Conservation (phyloP, 2,797 vertebrate species). For the Takifugu rubripes region DNA sequence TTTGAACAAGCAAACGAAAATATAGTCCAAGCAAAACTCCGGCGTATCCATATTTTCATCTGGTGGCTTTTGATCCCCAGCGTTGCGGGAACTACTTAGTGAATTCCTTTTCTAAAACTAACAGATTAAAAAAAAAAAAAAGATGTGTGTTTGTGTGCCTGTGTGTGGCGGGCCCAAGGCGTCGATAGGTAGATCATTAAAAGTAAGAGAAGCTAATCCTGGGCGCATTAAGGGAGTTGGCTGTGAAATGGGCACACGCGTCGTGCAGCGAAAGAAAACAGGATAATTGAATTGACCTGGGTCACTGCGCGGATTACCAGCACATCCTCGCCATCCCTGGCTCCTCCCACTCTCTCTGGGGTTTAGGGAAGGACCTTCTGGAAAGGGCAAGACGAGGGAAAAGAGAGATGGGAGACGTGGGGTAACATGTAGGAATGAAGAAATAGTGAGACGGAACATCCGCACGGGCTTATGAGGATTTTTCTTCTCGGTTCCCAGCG, state of each 20-base stretch:
- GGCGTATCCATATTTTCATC: constrained; percentile 34
- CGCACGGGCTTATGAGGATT: constrained; percentile 30
- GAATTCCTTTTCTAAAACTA: constrained; percentile 54
- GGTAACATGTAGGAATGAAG: constrained; percentile 17
- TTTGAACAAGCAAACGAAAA: constrained; percentile 36
- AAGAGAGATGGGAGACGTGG: constrained; percentile 45
- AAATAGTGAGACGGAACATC: constrained; percentile 24
- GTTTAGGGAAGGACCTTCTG: constrained; percentile 74
- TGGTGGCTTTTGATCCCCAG: constrained; percentile 47
- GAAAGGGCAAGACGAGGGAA: constrained; percentile 64
- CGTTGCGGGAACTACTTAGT: constrained; percentile 38
- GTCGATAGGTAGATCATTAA: constrained; percentile 83
- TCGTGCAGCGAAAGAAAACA: constrained; percentile 77
- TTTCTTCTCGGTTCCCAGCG: constrained; percentile 34
- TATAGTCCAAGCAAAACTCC: constrained; percentile 34
- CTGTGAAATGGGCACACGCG: constrained; percentile 82
- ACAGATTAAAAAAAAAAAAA: constrained; percentile 34
- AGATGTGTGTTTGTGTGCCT: constrained; percentile 28
- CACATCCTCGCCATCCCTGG: constrained; percentile 63
- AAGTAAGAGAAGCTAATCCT: constrained; percentile 84
- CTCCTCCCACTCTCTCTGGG: constrained; percentile 70
- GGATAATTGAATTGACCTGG: constrained; percentile 86
- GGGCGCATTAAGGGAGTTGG: constrained; percentile 80
- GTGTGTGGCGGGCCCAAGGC: constrained; percentile 62
- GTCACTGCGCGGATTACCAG: constrained; percentile 79